A percentile compares a stretch with the other conserved stretches of the same genome.
phyloP scores from a whole-genome alignment of 2,797 vertebrate genomes.

The Falco cherrug region DNA sequence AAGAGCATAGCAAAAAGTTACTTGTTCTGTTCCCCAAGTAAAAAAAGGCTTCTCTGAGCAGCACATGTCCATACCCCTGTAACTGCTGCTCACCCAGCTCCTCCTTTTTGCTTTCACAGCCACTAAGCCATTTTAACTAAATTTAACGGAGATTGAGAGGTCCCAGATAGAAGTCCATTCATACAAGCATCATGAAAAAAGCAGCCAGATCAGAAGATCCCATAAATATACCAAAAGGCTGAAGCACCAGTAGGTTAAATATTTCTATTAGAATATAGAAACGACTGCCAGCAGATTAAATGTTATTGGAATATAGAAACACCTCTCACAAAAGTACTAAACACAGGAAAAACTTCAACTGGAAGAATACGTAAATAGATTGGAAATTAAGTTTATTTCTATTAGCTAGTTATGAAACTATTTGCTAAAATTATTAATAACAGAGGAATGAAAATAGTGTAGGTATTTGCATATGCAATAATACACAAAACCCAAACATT shows the following conservation, averaged over 20 bases:
- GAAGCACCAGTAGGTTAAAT: background rate
- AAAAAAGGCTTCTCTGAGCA: background rate
- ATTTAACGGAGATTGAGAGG: background rate
- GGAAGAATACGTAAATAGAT: background rate
- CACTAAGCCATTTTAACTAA: background rate
- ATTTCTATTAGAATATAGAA: background rate
- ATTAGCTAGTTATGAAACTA: background rate
- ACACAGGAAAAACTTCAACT: background rate
- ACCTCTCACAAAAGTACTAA: background rate
- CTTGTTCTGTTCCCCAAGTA: background rate
- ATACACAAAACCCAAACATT: background rate
- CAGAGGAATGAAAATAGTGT: background rate
- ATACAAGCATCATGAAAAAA: background rate
- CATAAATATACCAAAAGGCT: background rate
- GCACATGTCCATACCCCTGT: accelerated
- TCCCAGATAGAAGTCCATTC: background rate
- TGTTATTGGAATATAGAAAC: background rate
- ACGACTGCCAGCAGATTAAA: background rate
- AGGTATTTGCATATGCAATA: background rate
- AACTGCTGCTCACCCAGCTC: background rate
- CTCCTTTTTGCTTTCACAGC: background rate
- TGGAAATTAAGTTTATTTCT: background rate
- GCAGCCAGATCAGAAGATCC: background rate
- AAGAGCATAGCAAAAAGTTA: background rate
- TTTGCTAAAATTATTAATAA: background rate